These are phyloP conservation scores for Pollenia labialis DNA, from an alignment of 2,888 invertebrate genomes.

Conservation along the genomic window DNA sequence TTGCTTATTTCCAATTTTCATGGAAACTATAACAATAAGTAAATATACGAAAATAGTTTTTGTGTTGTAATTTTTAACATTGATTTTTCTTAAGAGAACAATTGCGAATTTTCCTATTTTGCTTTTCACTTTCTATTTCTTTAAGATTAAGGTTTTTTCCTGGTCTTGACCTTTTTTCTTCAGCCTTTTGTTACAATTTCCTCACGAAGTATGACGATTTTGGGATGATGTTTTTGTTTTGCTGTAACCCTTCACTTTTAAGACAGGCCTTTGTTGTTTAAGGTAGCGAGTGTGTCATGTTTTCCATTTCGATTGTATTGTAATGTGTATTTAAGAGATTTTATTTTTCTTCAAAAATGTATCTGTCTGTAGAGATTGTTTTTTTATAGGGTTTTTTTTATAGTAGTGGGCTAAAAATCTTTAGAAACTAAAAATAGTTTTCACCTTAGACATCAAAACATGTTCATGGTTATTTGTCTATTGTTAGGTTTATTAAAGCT, in stretches of 20 bases:
- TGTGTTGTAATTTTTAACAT: not conserved
- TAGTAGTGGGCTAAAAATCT: conserved; percentile 17
- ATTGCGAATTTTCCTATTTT: conserved; percentile 21
- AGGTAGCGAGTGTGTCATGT: conserved; percentile 11
- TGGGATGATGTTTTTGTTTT: conserved; percentile 40
- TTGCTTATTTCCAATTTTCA: conserved; percentile 28
- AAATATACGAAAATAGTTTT: conserved; percentile 12
- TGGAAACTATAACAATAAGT: not conserved
- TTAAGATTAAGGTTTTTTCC: conserved; percentile 33
- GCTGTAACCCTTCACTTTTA: conserved; percentile 16
- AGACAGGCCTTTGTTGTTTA: conserved; percentile 14
- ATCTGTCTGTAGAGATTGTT: conserved; percentile 20
- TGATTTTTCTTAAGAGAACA: conserved; percentile 32
- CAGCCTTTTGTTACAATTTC: not conserved
- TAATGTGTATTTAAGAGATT: conserved; percentile 17
- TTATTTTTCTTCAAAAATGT: conserved; percentile 1
- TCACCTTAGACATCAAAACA: not conserved
- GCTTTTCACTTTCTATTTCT: not conserved
- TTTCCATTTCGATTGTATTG: conserved; percentile 33
- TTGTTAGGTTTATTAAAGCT: not conserved
- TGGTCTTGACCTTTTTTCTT: conserved; percentile 51
- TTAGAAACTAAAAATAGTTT: conserved; percentile 21
- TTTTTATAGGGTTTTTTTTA: not conserved
- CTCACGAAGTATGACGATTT: conserved; percentile 47
- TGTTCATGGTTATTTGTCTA: conserved; percentile 15